Evolutionary conservation across 1,140 invertebrate species (phyloP), one percentile per base, ranked within the genome.

Genomic region (Helicoverpa zea): DNA sequence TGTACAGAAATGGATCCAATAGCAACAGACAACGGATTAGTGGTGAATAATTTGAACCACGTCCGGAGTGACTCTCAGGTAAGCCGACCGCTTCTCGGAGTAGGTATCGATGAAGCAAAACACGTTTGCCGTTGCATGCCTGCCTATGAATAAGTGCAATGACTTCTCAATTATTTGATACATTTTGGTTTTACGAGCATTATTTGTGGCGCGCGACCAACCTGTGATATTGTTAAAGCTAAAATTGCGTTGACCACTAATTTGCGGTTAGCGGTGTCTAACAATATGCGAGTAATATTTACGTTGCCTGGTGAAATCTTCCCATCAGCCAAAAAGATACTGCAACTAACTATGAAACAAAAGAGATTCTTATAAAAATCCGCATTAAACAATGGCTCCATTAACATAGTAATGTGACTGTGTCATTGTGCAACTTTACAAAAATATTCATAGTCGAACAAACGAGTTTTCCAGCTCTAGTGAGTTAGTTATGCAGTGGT

Each of bases 41-140:
- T 94, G 86, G 91, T 92, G 88, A 95, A 95, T 87, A 95, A 95
- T 92, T 89, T 95, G 88, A 94, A 94, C 87, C 94, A 94, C 86
- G 91, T 91, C 89, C 93, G 94, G 87, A 94, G 85, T 89, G 94
- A 95, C 54, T 94, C 93, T 89, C 94, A 94, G 94, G 94, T 95
- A 92, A 93, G 93, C 85, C 86, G 87, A 30, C 68, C 68, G 61
- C 78, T 79, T 79, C 76, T 56, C 35, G 49, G 80, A 80, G 80
- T 88, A 89, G 84, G 87, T 93, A 90, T 90, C 86, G 88, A 88
- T 87, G 88, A 87, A 81, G 87, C 86, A 82, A 92, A 92, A 94
- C 92, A 91, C 88, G 90, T 93, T 94, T 94, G 87, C 85, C 81
- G 86, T 86, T 91, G 88, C 89, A 91, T 90, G 87, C 87, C 89